Conservation (phyloP, 2,888 invertebrate genomes). For the Orgyia antiqua region DNA sequence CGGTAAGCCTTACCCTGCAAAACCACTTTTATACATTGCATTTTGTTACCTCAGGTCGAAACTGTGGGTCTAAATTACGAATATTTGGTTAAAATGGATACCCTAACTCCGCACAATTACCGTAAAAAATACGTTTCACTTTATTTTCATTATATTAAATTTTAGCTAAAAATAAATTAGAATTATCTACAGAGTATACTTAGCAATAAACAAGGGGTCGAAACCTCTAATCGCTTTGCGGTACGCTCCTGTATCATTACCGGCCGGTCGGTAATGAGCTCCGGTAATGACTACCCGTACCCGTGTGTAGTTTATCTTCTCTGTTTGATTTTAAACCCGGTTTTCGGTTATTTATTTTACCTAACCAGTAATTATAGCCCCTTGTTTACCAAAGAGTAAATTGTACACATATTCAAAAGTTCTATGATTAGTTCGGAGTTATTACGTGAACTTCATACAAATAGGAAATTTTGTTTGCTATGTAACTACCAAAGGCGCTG, state of each 20-base stretch:
- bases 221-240: conserved; percentile 29
- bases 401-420: neutral
- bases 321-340: conserved; percentile 26
- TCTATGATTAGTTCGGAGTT: neutral
- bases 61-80: no score
- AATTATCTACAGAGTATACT: conserved; percentile 17
- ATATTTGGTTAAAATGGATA: no score
- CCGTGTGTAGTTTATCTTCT: conserved; percentile 21
- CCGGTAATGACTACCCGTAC: conserved; percentile 23
- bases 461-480: no score
- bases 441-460: no score
- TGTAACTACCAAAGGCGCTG: no score
- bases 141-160: no score
- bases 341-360: conserved; percentile 21
- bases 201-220: conserved; percentile 24
- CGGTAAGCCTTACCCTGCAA: no score
- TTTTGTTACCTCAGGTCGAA: no score
- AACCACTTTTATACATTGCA: no score
- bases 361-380: conserved; percentile 18
- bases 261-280: conserved; percentile 23
- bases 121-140: no score
- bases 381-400: neutral
- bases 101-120: no score
- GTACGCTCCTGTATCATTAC: conserved; percentile 25
- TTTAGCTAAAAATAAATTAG: conserved; percentile 20